Evolutionary conservation across 2,888 invertebrate genomes (phyloP).

Genomic region (Tenthredo distinguenda): DNA sequence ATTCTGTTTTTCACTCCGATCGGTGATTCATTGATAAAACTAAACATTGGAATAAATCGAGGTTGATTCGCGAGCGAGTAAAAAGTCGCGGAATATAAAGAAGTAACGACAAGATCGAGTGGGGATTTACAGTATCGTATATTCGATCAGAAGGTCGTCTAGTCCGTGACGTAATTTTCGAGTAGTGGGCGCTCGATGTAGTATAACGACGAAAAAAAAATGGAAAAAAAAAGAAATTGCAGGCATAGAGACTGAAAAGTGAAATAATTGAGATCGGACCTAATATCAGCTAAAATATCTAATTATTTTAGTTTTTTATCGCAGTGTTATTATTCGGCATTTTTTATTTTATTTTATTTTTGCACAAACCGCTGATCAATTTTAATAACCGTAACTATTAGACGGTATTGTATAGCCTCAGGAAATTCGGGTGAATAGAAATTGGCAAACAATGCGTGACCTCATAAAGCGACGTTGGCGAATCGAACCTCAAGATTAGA

Average conservation of each 20-base stretch:
- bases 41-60: background rate
- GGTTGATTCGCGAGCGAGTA: conserved; percentile 52
- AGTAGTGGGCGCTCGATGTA: background rate
- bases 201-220: background rate
- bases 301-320: background rate
- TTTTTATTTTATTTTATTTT: background rate
- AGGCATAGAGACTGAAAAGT: background rate
- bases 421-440: background rate
- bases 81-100: conserved; percentile 8
- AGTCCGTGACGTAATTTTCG: background rate
- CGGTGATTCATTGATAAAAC: background rate
- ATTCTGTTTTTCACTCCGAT: background rate
- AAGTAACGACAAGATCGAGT: background rate
- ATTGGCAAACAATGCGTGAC: background rate
- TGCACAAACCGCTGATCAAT: background rate
- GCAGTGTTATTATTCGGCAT: background rate
- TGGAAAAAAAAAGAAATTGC: background rate
- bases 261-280: conserved; percentile 10
- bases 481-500: background rate
- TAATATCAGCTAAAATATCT: background rate
- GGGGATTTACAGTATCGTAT: conserved; percentile 61
- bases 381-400: background rate
- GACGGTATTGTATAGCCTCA: background rate
- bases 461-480: background rate
- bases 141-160: conserved; percentile 31